Evolutionary conservation across 2,888 invertebrate genomes (phyloP).

Genomic region (Diabrotica balteata): DNA sequence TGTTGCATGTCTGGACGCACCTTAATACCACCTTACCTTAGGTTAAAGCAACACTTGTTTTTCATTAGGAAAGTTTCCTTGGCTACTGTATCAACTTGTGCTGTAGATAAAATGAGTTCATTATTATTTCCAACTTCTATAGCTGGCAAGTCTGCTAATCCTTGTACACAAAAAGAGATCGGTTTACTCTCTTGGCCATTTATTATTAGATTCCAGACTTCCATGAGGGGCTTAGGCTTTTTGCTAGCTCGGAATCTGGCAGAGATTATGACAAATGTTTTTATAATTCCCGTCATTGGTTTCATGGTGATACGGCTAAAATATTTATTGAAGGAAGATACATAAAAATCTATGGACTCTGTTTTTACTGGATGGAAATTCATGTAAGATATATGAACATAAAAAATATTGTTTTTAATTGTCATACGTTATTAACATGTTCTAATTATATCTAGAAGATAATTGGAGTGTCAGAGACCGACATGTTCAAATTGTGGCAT

Average conservation of each 20-base stretch:
- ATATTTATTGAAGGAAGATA: slow-evolving; percentile 12
- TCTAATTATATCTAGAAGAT: no score
- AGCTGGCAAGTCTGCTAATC: slow-evolving; percentile 55
- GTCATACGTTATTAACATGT: no score
- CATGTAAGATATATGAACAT: no score
- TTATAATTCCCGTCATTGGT: slow-evolving; percentile 59
- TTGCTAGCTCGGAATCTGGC: slow-evolving; percentile 54
- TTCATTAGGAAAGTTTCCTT: slow-evolving; percentile 50
- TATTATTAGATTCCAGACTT: slow-evolving; percentile 60
- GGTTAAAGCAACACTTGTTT: slow-evolving; percentile 57
- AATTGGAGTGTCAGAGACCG: no score
- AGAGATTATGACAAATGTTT: slow-evolving; percentile 55
- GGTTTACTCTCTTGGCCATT: slow-evolving; percentile 56
- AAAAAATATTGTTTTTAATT: no score
- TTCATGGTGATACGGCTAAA: slow-evolving; percentile 57
- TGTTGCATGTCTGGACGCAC: no score
- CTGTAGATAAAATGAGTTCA: slow-evolving; percentile 53
- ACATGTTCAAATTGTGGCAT: no score
- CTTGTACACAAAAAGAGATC: slow-evolving; percentile 56
- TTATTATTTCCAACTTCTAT: slow-evolving; percentile 51
- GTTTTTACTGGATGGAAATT: no score
- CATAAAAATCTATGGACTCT: no score
- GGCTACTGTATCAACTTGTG: slow-evolving; percentile 55
- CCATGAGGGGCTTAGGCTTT: slow-evolving; percentile 52
- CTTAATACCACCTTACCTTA: slow-evolving; percentile 49